phyloP scores from a whole-genome alignment of 2,797 vertebrate genomes.

The Phoeniculus purpureus region DNA sequence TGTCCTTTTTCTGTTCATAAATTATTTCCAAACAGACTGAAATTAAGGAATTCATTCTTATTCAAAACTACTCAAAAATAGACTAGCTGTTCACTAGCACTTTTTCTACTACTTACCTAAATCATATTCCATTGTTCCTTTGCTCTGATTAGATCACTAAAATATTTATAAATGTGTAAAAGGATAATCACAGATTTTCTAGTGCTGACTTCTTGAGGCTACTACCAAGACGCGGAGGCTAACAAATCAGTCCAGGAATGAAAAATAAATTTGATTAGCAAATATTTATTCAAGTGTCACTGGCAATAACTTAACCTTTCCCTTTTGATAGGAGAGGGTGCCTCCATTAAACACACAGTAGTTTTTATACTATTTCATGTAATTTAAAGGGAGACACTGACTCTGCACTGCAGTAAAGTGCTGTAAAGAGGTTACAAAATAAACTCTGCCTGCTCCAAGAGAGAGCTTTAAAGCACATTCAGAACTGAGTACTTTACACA shows the following conservation, averaged over 20 bases:
- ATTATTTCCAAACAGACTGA: conserved; percentile 30
- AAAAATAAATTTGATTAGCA: conserved; percentile 34
- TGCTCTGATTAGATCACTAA: conserved; percentile 27
- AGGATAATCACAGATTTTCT: conserved; percentile 5
- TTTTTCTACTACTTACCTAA: neutral
- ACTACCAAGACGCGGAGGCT: neutral
- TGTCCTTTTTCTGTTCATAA: conserved; percentile 22
- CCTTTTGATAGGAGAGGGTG: neutral
- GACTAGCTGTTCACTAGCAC: neutral
- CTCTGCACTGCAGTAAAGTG: neutral
- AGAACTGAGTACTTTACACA: conserved; percentile 36
- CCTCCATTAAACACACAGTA: neutral
- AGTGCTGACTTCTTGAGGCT: neutral
- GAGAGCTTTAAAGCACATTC: conserved; percentile 42
- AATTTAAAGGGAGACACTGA: neutral
- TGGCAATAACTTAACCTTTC: neutral
- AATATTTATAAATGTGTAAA: conserved; percentile 15
- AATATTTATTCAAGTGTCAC: conserved; percentile 1
- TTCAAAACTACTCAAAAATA: conserved; percentile 12
- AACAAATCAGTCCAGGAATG: neutral
- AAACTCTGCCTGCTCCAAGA: conserved; percentile 53
- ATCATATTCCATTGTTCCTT: conserved; percentile 3
- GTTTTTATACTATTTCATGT: neutral
- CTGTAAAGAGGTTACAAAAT: conserved; percentile 55
- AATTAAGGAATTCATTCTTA: neutral